A percentile compares a stretch with the other conserved stretches of the same genome.
Evolutionary conservation across 1,140 invertebrate genomes (phyloP).

Genomic region (Phymastichus coffea): DNA sequence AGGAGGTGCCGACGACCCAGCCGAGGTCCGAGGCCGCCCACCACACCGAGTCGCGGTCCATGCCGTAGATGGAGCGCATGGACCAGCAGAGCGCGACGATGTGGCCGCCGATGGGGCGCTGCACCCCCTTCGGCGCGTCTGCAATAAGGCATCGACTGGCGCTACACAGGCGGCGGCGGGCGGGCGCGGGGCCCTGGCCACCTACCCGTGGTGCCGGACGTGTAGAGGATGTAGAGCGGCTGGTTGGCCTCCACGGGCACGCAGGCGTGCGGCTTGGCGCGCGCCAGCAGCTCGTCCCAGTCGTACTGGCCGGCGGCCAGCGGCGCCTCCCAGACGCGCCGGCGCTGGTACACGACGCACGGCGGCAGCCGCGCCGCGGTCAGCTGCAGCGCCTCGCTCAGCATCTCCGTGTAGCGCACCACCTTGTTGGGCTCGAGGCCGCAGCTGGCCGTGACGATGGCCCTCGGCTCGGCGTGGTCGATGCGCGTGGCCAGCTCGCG

Average conservation of each 20-base stretch:
- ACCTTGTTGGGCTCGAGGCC: constrained; percentile 85
- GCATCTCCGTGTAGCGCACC: constrained; percentile 80
- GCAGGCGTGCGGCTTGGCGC: constrained; percentile 70
- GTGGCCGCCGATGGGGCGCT: constrained; percentile 84
- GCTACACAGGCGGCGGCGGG: background rate
- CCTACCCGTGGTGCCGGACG: constrained; percentile 83
- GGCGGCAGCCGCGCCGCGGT: constrained; percentile 68
- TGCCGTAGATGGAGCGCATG: constrained; percentile 80
- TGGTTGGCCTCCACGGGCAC: constrained; percentile 86
- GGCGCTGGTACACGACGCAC: constrained; percentile 80
- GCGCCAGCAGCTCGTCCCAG: constrained; percentile 73
- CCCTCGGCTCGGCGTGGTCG: constrained; percentile 82
- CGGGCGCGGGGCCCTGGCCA: too few relatives aligned
- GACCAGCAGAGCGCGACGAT: constrained; percentile 82
- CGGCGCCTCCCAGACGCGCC: constrained; percentile 64
- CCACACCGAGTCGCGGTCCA: constrained; percentile 81
- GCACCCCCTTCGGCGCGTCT: constrained; percentile 81
- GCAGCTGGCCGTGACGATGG: constrained; percentile 86
- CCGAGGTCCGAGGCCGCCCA: constrained; percentile 90
- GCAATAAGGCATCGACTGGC: constrained; percentile 33
- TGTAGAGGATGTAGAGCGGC: constrained; percentile 90
- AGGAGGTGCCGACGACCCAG: constrained; percentile 94
- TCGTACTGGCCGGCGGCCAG: constrained; percentile 68
- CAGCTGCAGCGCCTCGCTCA: constrained; percentile 82
- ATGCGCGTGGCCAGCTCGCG: constrained; percentile 83